phyloP scores from a whole-genome alignment of 2,888 invertebrate species.

The Panorpa germanica region DNA sequence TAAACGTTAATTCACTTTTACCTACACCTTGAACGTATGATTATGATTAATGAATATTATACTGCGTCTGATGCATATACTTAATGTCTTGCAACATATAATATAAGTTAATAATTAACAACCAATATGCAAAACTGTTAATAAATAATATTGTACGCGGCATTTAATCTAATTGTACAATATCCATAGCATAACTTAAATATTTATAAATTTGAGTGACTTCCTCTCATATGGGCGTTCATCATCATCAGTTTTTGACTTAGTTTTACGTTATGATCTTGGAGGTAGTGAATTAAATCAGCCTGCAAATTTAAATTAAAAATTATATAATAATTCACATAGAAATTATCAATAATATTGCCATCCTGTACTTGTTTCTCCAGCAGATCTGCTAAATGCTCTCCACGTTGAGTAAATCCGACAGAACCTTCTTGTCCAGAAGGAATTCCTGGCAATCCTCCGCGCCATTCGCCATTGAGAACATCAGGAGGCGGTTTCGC shows the following conservation, averaged over 20 bases:
- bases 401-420: slow-evolving; percentile 26
- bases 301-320: slow-evolving; percentile 23
- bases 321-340: slow-evolving; percentile 4
- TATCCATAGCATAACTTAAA: too few relatives aligned
- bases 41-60: too few relatives aligned
- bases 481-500: slow-evolving; percentile 40
- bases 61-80: too few relatives aligned
- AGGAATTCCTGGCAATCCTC: slow-evolving; percentile 16
- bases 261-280: slow-evolving; percentile 43
- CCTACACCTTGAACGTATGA: too few relatives aligned
- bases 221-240: slow-evolving; percentile 29
- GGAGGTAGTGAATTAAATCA: slow-evolving; percentile 45
- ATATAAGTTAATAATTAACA: too few relatives aligned
- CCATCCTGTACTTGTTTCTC: slow-evolving; percentile 35
- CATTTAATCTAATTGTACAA: too few relatives aligned
- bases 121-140: too few relatives aligned
- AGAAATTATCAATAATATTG: slow-evolving; percentile 6
- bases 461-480: slow-evolving; percentile 35
- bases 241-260: slow-evolving; percentile 42
- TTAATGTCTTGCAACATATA: too few relatives aligned
- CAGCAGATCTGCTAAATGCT: slow-evolving; percentile 34
- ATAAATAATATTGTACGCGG: too few relatives aligned
- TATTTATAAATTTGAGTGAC: too few relatives aligned
- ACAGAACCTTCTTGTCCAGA: slow-evolving; percentile 19
- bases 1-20: too few relatives aligned